phyloP scores from a whole-genome alignment of 1,140 invertebrate genomes.

The Diorhabda carinulata region DNA sequence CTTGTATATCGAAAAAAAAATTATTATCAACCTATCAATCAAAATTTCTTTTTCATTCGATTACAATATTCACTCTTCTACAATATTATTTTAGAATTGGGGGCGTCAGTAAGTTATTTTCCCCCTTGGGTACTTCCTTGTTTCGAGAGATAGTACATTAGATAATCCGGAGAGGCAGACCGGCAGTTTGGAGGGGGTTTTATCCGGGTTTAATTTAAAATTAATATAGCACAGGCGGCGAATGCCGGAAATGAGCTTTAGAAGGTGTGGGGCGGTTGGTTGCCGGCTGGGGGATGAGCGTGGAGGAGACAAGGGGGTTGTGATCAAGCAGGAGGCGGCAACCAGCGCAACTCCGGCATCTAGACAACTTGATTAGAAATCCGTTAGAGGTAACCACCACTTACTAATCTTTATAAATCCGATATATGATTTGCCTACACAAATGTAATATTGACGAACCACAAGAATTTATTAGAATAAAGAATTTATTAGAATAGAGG shows the following conservation, averaged over 20 bases:
- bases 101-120: neutral
- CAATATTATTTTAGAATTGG: too few species aligned
- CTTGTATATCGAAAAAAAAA: too few species aligned
- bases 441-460: too few species aligned
- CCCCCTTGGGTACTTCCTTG: slow-evolving; percentile 13
- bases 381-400: slow-evolving; percentile 9
- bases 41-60: too few species aligned
- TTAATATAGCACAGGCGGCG: slow-evolving; percentile 59
- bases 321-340: slow-evolving; percentile 13
- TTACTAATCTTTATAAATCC: slow-evolving; percentile 4
- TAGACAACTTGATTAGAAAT: slow-evolving; percentile 17
- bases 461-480: too few species aligned
- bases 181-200: slow-evolving; percentile 39
- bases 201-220: slow-evolving; percentile 60
- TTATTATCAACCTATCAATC: too few species aligned
- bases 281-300: slow-evolving; percentile 11
- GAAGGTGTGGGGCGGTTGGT: slow-evolving; percentile 40
- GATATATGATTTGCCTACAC: neutral
- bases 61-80: too few species aligned
- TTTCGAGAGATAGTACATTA: slow-evolving; percentile 44
- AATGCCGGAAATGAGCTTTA: slow-evolving; percentile 56
- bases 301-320: neutral
- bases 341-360: slow-evolving; percentile 12
- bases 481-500: too few species aligned
- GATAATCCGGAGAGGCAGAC: slow-evolving; percentile 51